Conservation (phyloP, 2,888 invertebrate species). For the Drosophila eohydei region DNA sequence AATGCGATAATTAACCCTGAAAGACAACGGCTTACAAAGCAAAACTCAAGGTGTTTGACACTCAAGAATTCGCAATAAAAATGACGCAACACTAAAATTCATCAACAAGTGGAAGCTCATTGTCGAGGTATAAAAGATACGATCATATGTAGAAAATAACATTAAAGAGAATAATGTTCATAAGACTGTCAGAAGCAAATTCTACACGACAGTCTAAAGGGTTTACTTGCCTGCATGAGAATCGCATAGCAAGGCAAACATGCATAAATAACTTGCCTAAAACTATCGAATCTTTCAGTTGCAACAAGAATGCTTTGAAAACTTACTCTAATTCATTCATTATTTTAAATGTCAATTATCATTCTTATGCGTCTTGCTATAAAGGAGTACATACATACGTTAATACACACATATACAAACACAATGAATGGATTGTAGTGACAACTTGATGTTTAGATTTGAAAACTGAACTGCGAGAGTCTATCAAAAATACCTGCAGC, state of each 20-base stretch:
- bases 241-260: background rate
- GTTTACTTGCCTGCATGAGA: background rate
- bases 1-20: slow-evolving; percentile 34
- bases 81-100: slow-evolving; percentile 45
- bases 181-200: background rate
- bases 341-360: background rate
- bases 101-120: slow-evolving; percentile 15
- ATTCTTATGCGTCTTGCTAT: background rate
- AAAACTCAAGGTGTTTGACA: slow-evolving; percentile 38
- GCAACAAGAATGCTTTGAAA: background rate
- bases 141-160: background rate
- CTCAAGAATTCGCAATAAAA: slow-evolving; percentile 39
- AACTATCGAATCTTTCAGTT: too few relatives aligned
- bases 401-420: slow-evolving; percentile 2
- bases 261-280: background rate
- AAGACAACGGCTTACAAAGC: slow-evolving; percentile 33
- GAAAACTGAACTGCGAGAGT: background rate
- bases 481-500: background rate
- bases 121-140: background rate
- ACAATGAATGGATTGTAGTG: slow-evolving; percentile 27
- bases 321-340: background rate
- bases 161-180: background rate
- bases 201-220: too few relatives aligned
- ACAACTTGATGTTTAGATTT: slow-evolving; percentile 9
- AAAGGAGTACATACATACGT: background rate